Percentiles rank a stretch among this genome's conserved stretches.
Evolutionary conservation across 1,140 invertebrate genomes (phyloP).

Genomic region (Ditylenchus dipsaci): DNA sequence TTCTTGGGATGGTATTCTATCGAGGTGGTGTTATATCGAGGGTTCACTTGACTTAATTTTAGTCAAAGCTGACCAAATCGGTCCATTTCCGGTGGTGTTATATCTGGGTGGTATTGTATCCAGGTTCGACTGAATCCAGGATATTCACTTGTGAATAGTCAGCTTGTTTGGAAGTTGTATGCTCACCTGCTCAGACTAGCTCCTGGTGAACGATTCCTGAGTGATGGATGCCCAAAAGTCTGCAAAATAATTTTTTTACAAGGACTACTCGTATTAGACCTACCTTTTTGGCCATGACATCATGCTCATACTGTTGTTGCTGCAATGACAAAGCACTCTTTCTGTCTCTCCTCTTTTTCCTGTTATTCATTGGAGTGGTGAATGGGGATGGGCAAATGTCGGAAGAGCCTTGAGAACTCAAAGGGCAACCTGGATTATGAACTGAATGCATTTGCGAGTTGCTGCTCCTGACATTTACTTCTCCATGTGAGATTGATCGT

Average conservation of each 20-base stretch:
- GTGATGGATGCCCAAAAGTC: constrained; percentile 12
- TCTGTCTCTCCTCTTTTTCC: constrained; percentile 9
- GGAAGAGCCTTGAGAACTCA: neutral
- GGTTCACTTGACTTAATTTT: too few species aligned
- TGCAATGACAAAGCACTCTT: constrained; percentile 10
- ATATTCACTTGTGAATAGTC: too few species aligned
- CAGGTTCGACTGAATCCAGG: too few species aligned
- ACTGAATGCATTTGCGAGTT: neutral
- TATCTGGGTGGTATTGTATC: too few species aligned
- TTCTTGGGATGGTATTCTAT: too few species aligned
- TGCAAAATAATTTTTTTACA: neutral
- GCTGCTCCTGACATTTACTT: neutral
- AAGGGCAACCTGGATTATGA: neutral
- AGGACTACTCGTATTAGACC: too few species aligned
- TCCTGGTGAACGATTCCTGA: neutral
- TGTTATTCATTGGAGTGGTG: constrained; percentile 2
- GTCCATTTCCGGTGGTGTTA: too few species aligned
- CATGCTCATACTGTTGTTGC: neutral
- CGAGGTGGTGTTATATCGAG: too few species aligned
- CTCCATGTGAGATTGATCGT: constrained; percentile 8
- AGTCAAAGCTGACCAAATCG: too few species aligned
- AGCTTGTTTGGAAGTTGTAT: too few species aligned
- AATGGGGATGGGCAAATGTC: neutral
- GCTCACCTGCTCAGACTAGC: constrained; percentile 16
- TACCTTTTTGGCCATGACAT: constrained; percentile 2